Conservation (phyloP, 2,797 vertebrate genomes). For the Sandelia bainsii region DNA sequence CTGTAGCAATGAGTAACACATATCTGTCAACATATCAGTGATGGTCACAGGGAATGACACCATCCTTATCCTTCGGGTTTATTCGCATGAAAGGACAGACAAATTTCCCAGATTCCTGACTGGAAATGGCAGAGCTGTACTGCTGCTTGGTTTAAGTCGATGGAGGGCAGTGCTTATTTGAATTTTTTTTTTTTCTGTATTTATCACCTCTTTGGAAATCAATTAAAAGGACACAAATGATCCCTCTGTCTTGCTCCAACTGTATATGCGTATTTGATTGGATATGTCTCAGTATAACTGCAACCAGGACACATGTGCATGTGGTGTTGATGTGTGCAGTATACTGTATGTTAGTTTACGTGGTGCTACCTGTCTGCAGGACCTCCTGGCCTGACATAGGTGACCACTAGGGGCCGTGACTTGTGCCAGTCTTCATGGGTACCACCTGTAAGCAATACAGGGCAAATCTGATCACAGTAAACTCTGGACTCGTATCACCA, state of each 20-base stretch:
- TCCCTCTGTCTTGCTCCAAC: background rate
- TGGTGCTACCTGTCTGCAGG: constrained; percentile 93
- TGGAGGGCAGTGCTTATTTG: background rate
- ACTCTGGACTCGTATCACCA: fast-evolving
- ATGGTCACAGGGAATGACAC: constrained; percentile 47
- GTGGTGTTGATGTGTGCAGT: background rate
- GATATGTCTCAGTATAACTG: background rate
- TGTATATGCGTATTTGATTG: background rate
- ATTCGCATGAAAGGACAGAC: constrained; percentile 26
- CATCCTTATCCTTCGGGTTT: constrained; percentile 38
- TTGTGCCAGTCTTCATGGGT: constrained; percentile 96
- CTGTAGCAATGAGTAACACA: constrained; percentile 51
- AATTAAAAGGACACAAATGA: background rate
- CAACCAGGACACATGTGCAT: too few relatives aligned
- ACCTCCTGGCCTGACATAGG: constrained; percentile 93
- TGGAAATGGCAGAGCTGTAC: constrained; percentile 18
- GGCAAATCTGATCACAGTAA: constrained; percentile 2
- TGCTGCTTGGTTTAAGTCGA: constrained; percentile 7
- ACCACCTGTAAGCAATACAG: constrained; percentile 85
- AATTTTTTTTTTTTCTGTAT: background rate
- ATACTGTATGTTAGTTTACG: background rate
- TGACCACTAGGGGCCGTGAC: constrained; percentile 93
- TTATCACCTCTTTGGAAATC: background rate
- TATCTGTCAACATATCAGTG: constrained; percentile 45
- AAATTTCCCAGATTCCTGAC: constrained; percentile 21